Conservation (phyloP, 2,797 vertebrate species). For the Neoniphon sammara region DNA sequence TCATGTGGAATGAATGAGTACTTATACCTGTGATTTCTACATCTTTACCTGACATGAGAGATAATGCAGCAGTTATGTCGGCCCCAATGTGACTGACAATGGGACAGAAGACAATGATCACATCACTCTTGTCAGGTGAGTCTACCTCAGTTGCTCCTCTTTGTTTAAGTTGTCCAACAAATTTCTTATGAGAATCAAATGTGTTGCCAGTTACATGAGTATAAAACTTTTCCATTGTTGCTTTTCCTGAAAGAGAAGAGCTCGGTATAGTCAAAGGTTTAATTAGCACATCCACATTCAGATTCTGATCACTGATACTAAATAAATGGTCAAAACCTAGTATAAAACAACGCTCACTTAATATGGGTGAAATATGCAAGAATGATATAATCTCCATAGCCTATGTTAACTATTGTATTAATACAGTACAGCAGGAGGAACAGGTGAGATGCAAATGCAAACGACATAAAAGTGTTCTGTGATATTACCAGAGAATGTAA, state of each 20-base stretch:
- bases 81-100: constrained; percentile 51
- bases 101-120: constrained; percentile 60
- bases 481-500: too few species aligned
- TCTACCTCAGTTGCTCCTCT: fast-evolving
- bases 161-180: constrained; percentile 22
- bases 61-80: constrained; percentile 47
- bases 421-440: too few species aligned
- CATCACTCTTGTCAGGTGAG: fast-evolving
- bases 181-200: fast-evolving
- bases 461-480: too few species aligned
- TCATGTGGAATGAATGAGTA: neutral
- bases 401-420: too few species aligned
- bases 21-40: neutral
- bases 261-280: too few species aligned
- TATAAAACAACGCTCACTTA: too few species aligned
- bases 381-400: too few species aligned
- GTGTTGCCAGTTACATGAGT: constrained; percentile 5
- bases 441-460: too few species aligned
- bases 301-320: too few species aligned
- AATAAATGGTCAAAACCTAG: too few species aligned
- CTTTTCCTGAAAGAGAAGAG: constrained; percentile 29
- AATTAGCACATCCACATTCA: too few species aligned
- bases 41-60: constrained; percentile 37
- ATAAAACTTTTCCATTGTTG: constrained; percentile 24
- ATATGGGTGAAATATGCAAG: too few species aligned